Percentiles rank a stretch among this genome's conserved stretches.
phyloP scores from a whole-genome alignment of 2,113 vertebrate species.

The Jacana jacana region DNA sequence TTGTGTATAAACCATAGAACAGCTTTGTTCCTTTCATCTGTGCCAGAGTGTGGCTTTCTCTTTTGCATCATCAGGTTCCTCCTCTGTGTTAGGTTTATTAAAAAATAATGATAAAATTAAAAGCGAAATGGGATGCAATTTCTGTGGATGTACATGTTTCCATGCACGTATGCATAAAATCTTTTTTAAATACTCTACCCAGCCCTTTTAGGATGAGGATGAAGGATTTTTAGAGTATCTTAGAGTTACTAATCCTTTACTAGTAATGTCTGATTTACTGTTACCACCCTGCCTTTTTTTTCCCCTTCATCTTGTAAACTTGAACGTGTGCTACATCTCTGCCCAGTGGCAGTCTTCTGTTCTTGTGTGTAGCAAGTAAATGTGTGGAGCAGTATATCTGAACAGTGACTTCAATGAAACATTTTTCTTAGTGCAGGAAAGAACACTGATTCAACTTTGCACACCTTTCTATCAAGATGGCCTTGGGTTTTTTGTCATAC shows the following conservation, averaged over 20 bases:
- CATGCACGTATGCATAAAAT: not conserved
- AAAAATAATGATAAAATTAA: not conserved
- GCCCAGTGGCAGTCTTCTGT: not conserved
- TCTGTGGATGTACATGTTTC: not conserved
- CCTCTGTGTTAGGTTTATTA: not conserved
- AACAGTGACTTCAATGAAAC: not conserved
- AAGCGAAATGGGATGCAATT: not conserved
- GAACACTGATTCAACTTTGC: not conserved
- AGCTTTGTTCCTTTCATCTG: not conserved
- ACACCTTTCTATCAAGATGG: not conserved
- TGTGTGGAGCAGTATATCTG: not conserved
- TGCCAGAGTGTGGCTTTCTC: not conserved
- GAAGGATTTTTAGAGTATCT: not conserved
- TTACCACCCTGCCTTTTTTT: not conserved
- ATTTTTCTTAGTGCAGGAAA: not conserved
- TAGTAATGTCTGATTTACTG: not conserved
- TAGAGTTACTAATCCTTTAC: not conserved
- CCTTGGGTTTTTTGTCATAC: slow-evolving; percentile 30
- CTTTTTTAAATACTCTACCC: not conserved
- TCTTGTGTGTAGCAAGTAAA: not conserved
- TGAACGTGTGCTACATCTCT: not conserved
- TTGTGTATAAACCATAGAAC: not conserved
- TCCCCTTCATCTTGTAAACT: not conserved
- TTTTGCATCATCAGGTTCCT: not conserved
- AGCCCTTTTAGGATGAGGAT: not conserved